These are phyloP conservation scores for Odocoileus hemionus DNA, from an alignment of 2,113 vertebrate genomes.

Conservation along the genomic window DNA sequence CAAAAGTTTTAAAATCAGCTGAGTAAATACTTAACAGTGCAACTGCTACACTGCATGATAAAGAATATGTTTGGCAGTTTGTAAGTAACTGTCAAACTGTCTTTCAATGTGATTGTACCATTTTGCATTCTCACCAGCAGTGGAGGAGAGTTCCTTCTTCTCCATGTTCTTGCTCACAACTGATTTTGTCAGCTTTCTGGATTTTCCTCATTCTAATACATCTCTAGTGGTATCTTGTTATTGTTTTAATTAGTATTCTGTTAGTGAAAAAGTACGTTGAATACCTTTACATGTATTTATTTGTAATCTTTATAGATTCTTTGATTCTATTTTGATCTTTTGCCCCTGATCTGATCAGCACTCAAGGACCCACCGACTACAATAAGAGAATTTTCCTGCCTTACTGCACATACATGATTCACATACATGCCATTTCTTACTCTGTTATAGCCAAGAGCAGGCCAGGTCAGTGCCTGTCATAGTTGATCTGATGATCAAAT, in stretches of 20 bases:
- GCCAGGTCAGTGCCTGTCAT: rapidly evolving
- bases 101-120: background rate
- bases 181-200: background rate
- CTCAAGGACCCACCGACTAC: no score
- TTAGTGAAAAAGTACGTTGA: background rate
- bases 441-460: background rate
- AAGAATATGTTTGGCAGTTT: background rate
- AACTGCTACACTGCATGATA: background rate
- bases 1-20: background rate
- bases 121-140: background rate
- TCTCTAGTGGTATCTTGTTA: background rate
- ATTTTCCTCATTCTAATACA: background rate
- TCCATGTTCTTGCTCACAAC: background rate
- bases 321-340: background rate
- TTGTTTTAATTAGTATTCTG: background rate
- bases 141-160: background rate
- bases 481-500: background rate
- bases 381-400: background rate
- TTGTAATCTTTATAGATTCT: background rate
- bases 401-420: background rate
- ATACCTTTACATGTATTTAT: background rate
- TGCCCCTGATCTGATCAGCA: background rate
- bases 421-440: background rate
- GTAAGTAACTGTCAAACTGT: background rate
- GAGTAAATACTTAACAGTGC: background rate